phyloP scores from a whole-genome alignment of 2,797 vertebrate genomes.

The Eleutherodactylus coqui region DNA sequence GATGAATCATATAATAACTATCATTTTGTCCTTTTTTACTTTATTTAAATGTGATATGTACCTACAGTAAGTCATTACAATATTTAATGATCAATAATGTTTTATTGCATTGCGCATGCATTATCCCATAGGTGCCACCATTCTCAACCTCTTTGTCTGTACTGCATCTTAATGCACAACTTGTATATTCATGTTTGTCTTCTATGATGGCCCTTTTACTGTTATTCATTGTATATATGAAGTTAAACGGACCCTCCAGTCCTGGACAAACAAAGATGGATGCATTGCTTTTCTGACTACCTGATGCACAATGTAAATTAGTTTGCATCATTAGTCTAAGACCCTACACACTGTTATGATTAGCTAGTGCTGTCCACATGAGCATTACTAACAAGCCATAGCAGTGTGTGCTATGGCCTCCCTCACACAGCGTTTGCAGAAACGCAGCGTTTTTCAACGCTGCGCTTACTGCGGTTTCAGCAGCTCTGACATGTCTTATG shows the following conservation, averaged over 20 bases:
- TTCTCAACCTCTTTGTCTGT: neutral
- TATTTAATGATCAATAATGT: neutral
- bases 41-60: neutral
- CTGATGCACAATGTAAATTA: too few species aligned
- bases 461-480: too few species aligned
- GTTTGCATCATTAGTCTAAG: too few species aligned
- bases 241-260: neutral
- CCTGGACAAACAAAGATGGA: too few species aligned
- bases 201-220: neutral
- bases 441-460: too few species aligned
- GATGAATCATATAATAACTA: neutral
- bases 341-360: too few species aligned
- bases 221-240: neutral
- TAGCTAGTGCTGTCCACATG: too few species aligned
- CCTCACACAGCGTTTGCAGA: too few species aligned
- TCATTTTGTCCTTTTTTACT: neutral
- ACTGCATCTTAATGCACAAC: neutral
- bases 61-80: neutral
- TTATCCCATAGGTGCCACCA: neutral
- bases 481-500: too few species aligned
- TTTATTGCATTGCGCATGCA: neutral
- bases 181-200: neutral
- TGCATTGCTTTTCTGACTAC: too few species aligned
- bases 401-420: too few species aligned
- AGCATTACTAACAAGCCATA: too few species aligned